Base-by-base conservation (phyloP, 2,113 vertebrate species). In the Toxostoma redivivum region DNA sequence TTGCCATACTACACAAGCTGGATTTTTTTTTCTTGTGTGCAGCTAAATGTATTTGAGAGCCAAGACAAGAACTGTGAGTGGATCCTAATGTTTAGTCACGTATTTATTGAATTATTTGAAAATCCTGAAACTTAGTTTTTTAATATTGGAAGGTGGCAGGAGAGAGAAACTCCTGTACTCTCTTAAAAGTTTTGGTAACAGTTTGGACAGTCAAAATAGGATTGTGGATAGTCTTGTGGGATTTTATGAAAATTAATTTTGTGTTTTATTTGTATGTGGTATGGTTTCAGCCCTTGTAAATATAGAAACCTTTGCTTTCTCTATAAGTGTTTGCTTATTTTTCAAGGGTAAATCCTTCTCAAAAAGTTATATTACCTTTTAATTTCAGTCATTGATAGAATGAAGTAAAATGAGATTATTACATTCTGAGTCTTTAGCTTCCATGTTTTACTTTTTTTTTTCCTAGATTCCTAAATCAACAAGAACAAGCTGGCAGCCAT, bases 61-160 rank as follows among this genome's bases (percentile, higher is more conserved):
- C 28, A 57, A 14, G 33, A 65, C 65, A 27, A 44, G 20, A 76
- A 13, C 9, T 37, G 12, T 35, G 38, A 79, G 53, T 62, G 9
- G 7, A 44, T 54, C 19, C 35, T 40, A 30, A 42, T 45, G 3
- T 78, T 64, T 47, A 37, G 8, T 45, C 51, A 22, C 11, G 7
- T 2, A 47, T 5, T 7, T 35, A 66, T 15, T 31, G 37, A 37
- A 12, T 58, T 44, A 10, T 35, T 40, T 51, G 16, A 13, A 12
- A 31, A 3, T 1, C 6, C 7, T 10, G 17, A 28, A 15, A 6
- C 10, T 13, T 27, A 31, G 1, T 5, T 12, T 33, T 61, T 86
- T 60, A 27, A 17, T 40, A 30, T n/a, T 54, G 5, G 8, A 21
- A 12, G 4, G 1, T 2, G 6, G 16, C 11, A 54, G 8, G 23